A percentile compares a stretch with the other conserved stretches of the same genome.
phyloP scores from a whole-genome alignment of 2,888 invertebrate species.

The Neuroscelio doddi region DNA sequence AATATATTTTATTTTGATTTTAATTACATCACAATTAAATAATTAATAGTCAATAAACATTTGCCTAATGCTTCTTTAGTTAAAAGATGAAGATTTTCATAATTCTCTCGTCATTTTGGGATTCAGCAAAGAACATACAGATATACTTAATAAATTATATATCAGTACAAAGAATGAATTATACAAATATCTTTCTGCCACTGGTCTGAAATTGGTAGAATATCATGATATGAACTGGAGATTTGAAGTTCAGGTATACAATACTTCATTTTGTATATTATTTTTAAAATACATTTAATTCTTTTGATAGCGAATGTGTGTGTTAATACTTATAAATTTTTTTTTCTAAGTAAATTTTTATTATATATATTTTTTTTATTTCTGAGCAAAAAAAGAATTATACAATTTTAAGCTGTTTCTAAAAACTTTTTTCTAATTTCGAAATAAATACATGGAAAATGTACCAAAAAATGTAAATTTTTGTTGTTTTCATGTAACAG shows the following conservation, averaged over 20 bases:
- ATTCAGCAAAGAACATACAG: conserved; percentile 77
- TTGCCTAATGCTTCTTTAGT: conserved; percentile 61
- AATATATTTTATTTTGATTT: too few relatives aligned
- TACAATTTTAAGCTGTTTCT: background rate
- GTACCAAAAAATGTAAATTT: too few relatives aligned
- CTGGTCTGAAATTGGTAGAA: conserved; percentile 71
- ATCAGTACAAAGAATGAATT: conserved; percentile 75
- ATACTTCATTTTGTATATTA: background rate
- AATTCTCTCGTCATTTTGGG: conserved; percentile 74
- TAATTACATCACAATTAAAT: too few relatives aligned
- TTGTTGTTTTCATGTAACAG: too few relatives aligned
- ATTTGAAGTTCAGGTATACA: conserved; percentile 73
- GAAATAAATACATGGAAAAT: too few relatives aligned
- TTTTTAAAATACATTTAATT: background rate
- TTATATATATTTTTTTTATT: too few relatives aligned
- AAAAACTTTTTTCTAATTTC: too few relatives aligned
- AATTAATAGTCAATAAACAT: conserved; percentile 1
- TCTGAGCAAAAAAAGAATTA: background rate
- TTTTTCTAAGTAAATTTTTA: too few relatives aligned
- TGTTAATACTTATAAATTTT: background rate
- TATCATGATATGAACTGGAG: conserved; percentile 80
- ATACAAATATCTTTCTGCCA: conserved; percentile 72
- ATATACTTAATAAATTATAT: conserved; percentile 77
- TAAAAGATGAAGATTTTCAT: conserved; percentile 73
- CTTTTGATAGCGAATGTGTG: too few relatives aligned